A percentile compares a stretch with the other conserved stretches of the same genome.
These are phyloP conservation scores for Brachionus sp. DNA, from an alignment of 1,140 invertebrate species.

Conservation along the genomic window DNA sequence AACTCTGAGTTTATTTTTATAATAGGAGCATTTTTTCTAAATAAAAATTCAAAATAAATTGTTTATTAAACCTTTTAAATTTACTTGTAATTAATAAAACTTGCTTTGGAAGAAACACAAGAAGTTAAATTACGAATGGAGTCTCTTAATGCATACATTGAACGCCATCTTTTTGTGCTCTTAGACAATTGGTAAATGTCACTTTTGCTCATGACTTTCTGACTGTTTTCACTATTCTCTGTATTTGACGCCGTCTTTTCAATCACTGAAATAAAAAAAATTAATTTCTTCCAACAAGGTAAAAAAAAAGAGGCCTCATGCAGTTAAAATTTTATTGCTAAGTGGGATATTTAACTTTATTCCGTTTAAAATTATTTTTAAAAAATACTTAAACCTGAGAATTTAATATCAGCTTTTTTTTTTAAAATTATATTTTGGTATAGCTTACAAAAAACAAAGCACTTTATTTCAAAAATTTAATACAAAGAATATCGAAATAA, in stretches of 20 bases:
- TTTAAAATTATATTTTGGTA: background rate
- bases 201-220: background rate
- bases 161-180: conserved; percentile 37
- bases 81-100: conserved; percentile 12
- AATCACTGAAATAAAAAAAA: background rate
- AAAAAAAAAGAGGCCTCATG: background rate
- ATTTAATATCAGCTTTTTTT: background rate
- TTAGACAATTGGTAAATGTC: conserved; percentile 16
- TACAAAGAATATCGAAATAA: too few relatives aligned
- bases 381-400: background rate
- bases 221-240: background rate
- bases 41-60: background rate
- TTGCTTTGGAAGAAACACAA: conserved; percentile 16
- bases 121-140: conserved; percentile 39
- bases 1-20: conserved; percentile 15
- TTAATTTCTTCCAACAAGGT: background rate
- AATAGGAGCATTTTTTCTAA: conserved; percentile 2
- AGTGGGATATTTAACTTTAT: conserved; percentile 3
- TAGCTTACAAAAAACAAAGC: background rate
- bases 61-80: background rate
- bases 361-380: background rate
- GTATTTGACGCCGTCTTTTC: background rate
- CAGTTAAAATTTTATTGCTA: background rate
- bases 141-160: conserved; percentile 38
- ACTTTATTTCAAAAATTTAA: background rate